Evolutionary conservation across 2,113 vertebrate genomes (phyloP).

Genomic region (Eptesicus fuscus): DNA sequence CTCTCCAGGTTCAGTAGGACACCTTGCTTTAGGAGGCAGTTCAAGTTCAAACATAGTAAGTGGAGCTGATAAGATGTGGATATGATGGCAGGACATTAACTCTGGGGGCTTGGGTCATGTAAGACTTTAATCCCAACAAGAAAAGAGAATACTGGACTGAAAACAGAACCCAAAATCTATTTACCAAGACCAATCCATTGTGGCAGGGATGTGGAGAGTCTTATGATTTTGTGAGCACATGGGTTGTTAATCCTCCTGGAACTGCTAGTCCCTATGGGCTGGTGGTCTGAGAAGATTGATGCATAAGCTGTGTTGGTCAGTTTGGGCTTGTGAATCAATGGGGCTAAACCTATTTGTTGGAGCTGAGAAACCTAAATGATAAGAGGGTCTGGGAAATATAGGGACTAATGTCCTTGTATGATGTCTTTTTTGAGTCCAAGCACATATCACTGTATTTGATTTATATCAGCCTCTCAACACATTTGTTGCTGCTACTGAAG

Average conservation of each 20-base stretch:
- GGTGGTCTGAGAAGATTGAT: neutral
- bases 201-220: fast-evolving
- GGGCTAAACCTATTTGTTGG: neutral
- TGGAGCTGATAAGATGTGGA: neutral
- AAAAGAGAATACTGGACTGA: neutral
- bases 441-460: neutral
- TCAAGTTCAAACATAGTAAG: neutral
- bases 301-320: fast-evolving
- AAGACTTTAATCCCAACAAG: neutral
- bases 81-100: fast-evolving
- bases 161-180: neutral
- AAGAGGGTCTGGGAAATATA: neutral
- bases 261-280: fast-evolving
- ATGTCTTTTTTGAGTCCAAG: fast-evolving
- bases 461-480: neutral
- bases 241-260: neutral
- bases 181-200: neutral
- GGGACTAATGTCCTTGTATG: fast-evolving
- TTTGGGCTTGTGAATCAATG: no score
- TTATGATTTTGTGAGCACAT: fast-evolving
- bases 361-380: neutral
- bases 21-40: neutral
- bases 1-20: neutral
- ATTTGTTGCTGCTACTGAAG: neutral
- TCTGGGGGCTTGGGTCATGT: neutral